Evolutionary conservation across 2,888 invertebrate genomes (phyloP).

Genomic region (Strigamia maritima): DNA sequence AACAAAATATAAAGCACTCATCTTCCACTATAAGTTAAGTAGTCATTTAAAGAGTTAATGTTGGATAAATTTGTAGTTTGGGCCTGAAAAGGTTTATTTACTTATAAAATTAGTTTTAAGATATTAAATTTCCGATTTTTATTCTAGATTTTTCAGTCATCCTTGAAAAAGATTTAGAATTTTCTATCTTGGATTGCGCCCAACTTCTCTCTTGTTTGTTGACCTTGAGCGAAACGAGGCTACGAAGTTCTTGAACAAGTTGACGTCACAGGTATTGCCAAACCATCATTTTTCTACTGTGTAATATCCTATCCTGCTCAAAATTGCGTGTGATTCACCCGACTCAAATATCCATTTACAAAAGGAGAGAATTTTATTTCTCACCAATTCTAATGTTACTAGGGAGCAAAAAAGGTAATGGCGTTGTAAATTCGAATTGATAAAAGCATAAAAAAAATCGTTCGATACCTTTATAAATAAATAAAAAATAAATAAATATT

Average conservation of each 20-base stretch:
- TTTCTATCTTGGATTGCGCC: background rate
- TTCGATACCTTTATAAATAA: no score
- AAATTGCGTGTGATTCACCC: background rate
- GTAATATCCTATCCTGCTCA: slow-evolving; percentile 9
- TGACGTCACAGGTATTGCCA: slow-evolving; percentile 13
- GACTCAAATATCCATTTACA: background rate
- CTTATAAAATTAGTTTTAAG: no score
- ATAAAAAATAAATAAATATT: no score
- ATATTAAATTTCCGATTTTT: background rate
- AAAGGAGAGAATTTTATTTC: background rate
- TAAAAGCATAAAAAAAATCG: background rate
- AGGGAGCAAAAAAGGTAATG: background rate
- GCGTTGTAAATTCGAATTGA: background rate
- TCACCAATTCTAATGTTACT: background rate
- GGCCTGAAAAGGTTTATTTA: background rate
- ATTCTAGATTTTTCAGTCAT: background rate
- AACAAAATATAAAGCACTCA: background rate
- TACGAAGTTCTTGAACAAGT: background rate
- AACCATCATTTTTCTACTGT: background rate
- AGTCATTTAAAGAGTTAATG: background rate
- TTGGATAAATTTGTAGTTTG: no score
- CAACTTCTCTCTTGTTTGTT: slow-evolving; percentile 10
- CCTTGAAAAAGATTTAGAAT: background rate
- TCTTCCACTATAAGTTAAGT: background rate
- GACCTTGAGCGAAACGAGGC: slow-evolving; percentile 1